These are phyloP conservation scores for Drosophila subquinaria DNA, from an alignment of 2,888 invertebrate species.

Conservation along the genomic window DNA sequence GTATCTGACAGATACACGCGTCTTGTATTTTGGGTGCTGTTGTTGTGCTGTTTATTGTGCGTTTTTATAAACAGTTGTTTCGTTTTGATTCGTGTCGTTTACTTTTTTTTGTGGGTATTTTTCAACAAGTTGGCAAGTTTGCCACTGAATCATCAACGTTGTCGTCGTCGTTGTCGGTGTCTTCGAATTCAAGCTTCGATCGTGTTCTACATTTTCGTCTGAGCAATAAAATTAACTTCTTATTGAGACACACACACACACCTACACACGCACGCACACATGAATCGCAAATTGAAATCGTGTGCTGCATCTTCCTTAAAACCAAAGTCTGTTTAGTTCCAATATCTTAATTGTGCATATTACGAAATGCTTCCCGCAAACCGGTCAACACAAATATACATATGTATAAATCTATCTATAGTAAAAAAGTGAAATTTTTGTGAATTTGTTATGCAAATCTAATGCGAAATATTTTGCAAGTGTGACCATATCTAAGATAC, in stretches of 20 bases:
- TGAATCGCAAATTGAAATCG: not conserved
- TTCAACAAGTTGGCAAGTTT: conserved; percentile 4
- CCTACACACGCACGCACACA: conserved; percentile 2
- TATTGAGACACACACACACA: conserved; percentile 23
- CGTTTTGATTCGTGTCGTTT: conserved; percentile 18
- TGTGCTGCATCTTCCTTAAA: conserved; percentile 10
- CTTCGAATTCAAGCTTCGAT: conserved; percentile 4
- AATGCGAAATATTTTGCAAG: conserved; percentile 56
- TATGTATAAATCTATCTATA: not conserved
- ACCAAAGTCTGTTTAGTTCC: conserved; percentile 27
- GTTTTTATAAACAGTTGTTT: conserved; percentile 36
- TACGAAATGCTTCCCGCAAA: conserved; percentile 47
- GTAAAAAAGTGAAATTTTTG: conserved; percentile 55
- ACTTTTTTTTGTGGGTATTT: conserved; percentile 20
- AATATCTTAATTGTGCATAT: conserved; percentile 44
- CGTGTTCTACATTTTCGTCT: conserved; percentile 30
- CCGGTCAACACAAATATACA: conserved; percentile 42
- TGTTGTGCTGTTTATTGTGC: conserved; percentile 36
- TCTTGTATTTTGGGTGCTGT: conserved; percentile 32
- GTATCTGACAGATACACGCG: conserved; percentile 71
- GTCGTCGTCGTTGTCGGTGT: not conserved
- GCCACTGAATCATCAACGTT: conserved; percentile 50
- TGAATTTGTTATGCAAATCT: conserved; percentile 59
- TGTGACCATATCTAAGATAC: conserved; percentile 45
- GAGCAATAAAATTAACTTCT: conserved; percentile 43